Percentiles rank a stretch among this genome's conserved stretches.
Evolutionary conservation across 35 echinoderm and acorn worm genomes (phyloP).

Genomic region (Heliocidaris tuberculata): DNA sequence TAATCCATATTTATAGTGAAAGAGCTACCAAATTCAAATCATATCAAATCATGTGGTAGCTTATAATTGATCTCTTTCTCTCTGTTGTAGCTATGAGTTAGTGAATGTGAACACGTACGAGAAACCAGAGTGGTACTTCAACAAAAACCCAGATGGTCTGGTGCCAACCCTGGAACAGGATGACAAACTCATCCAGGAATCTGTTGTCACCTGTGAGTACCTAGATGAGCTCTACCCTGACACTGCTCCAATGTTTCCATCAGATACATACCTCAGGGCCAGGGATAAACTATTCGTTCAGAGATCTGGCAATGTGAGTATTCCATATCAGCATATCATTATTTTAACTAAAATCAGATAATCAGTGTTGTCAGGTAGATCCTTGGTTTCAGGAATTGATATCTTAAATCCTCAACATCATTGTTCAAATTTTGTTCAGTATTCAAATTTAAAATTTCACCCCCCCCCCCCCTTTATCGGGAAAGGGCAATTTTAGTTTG

Average conservation of each 20-base stretch:
- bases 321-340: not conserved
- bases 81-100: conserved; percentile 58
- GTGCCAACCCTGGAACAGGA: conserved; percentile 74
- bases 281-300: conserved; percentile 57
- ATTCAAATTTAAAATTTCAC: too few species aligned
- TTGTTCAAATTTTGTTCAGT: too few species aligned
- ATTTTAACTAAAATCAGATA: too few species aligned
- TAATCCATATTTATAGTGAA: too few species aligned
- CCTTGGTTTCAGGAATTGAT: not conserved
- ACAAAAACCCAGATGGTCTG: conserved; percentile 71
- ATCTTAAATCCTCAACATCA: too few species aligned
- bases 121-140: conserved; percentile 77
- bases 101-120: conserved; percentile 68
- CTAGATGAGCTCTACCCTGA: conserved; percentile 72
- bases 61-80: not conserved
- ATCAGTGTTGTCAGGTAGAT: too few species aligned
- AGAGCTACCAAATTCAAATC: too few species aligned
- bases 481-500: too few species aligned
- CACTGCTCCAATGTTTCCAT: conserved; percentile 51
- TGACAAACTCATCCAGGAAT: conserved; percentile 74
- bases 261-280: conserved; percentile 66
- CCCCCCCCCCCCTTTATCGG: too few species aligned
- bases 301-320: conserved; percentile 34
- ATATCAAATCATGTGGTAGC: too few species aligned
- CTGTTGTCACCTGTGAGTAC: conserved; percentile 57